These are phyloP conservation scores for Fragum sueziense DNA, from an alignment of 2,888 invertebrate genomes.

Conservation along the genomic window DNA sequence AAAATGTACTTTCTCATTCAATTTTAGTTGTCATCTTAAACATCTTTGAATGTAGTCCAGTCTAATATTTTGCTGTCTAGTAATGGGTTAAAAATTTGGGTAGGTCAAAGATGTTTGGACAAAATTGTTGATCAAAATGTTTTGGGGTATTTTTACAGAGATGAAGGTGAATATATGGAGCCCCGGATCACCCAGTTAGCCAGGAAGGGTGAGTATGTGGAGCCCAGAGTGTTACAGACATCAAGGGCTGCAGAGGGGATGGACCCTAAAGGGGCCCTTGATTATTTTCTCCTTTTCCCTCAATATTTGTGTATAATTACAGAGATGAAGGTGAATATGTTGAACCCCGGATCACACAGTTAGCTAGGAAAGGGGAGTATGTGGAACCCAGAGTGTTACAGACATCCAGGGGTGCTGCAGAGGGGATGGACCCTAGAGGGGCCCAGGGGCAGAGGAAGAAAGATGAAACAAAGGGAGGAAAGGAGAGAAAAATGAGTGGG, in stretches of 20 bases:
- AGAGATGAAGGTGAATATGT: conserved; percentile 39
- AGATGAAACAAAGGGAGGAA: conserved; percentile 19
- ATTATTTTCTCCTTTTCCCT: no score
- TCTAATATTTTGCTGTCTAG: no score
- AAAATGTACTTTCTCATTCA: no score
- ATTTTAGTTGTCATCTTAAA: no score
- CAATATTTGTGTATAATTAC: no score
- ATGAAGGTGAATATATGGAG: conserved; percentile 39
- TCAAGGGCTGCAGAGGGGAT: neutral
- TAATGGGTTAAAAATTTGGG: no score
- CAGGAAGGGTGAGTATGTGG: conserved; percentile 9
- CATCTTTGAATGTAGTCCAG: no score
- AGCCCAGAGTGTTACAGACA: neutral
- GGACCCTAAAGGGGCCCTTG: conserved; percentile 1
- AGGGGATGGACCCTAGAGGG: neutral
- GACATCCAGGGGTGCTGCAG: neutral
- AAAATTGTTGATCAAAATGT: no score
- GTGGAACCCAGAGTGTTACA: conserved; percentile 1
- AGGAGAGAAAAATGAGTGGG: conserved; percentile 41
- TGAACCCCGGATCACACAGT: conserved; percentile 17
- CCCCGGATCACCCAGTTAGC: conserved; percentile 13
- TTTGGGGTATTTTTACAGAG: no score
- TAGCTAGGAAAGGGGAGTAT: conserved; percentile 13
- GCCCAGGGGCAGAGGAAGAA: conserved; percentile 11
- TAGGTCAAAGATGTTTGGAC: no score